Evolutionary conservation across 2,113 vertebrate species (phyloP), one percentile per base, ranked within the genome.

Genomic region (Grallaria varia): DNA sequence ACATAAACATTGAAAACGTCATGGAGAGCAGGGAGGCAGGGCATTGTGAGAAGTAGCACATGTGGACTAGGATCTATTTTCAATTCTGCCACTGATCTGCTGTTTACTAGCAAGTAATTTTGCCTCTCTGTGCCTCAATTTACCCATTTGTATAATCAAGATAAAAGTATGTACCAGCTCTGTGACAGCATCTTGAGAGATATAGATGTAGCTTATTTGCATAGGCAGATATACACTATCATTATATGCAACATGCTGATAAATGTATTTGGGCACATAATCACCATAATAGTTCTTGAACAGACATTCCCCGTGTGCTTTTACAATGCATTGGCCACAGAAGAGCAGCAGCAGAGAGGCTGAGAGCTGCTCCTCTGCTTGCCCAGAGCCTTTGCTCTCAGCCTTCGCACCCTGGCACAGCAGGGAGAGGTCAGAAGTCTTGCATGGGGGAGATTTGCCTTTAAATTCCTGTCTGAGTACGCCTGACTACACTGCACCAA

Each of bases 51-150:
- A 56, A 60, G 49, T 42, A 93, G 73, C 50, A 60, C 6, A 2
- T 14, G 10, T 12, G 2, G 1, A 44, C 69, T n/a, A 33, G 76
- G 49, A 68, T 75, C 66, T 73, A 0, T 71, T 89, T 84, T 47
- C 83, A 87, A 11, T 25, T 86, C 67, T 87, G 78, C 64, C 50
- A 52, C 44, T 86, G 60, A 58, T 30, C 52, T 80, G 78, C 58
- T 80, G n/a, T 75, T 95, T 91, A 87, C 76, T 85, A 84, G 83
- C 71, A 85, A 87, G 53, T 59, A 44, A 87, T 77, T 95, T 83
- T 90, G 58, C 82, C 39, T 89, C 68, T 93, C 79, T 62, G 90
- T 96, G 95, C 90, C 92, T 96, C 93, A 76, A 4, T 94, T 93
- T 92, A 74, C 60, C 75, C 75, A 40, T 47, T 49, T 73, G 18